Conservation (phyloP, 1,140 invertebrate genomes). For the Drosophila persimilis region DNA sequence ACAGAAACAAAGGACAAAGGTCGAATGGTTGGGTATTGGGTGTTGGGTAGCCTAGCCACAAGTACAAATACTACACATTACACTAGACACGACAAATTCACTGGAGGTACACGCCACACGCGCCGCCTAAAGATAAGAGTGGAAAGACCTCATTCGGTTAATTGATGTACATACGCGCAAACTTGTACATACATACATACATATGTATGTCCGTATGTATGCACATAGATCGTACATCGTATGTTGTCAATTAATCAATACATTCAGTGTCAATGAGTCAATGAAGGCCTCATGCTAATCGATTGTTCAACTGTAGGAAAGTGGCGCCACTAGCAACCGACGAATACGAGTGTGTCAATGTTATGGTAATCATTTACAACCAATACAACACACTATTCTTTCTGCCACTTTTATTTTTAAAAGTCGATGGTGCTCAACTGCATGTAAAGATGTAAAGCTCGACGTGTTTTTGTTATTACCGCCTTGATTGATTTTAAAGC, state of each 20-base stretch:
- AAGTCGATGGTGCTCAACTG: too few species aligned
- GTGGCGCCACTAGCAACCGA: too few species aligned
- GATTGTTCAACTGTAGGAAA: too few species aligned
- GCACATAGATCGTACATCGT: conserved; percentile 39
- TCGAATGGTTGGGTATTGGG: conserved; percentile 23
- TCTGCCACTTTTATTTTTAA: too few species aligned
- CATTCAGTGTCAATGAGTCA: conserved; percentile 10
- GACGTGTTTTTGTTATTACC: conserved; percentile 48
- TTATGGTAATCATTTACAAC: too few species aligned
- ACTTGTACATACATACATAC: background rate
- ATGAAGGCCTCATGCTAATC: too few species aligned
- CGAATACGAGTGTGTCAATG: too few species aligned
- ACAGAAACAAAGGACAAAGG: conserved; percentile 1
- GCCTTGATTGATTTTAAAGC: conserved; percentile 38
- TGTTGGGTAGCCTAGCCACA: conserved; percentile 8
- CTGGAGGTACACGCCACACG: conserved; percentile 71
- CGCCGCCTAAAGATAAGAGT: conserved; percentile 63
- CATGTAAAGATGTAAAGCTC: too few species aligned
- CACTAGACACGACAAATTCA: conserved; percentile 45
- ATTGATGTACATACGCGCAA: conserved; percentile 31
- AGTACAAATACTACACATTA: conserved; percentile 30
- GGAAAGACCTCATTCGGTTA: conserved; percentile 56
- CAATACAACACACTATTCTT: too few species aligned
- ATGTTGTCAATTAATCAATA: conserved; percentile 57
- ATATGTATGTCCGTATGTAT: background rate